A percentile compares a stretch with the other conserved stretches of the same genome.
phyloP scores from a whole-genome alignment of 2,888 invertebrate species.

The Rhamphomyia laevipes region DNA sequence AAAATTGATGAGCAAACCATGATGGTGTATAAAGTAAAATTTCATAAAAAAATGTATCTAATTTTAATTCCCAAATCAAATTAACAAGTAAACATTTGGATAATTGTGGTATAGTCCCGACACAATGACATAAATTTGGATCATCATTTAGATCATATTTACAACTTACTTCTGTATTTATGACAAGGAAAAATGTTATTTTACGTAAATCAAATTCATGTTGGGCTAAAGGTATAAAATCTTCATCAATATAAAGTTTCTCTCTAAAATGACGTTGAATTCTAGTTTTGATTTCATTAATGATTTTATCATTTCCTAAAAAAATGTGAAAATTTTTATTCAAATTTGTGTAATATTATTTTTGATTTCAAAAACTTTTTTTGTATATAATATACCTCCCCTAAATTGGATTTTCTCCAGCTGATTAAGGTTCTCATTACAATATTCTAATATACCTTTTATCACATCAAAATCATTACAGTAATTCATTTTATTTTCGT shows the following conservation, averaged over 20 bases:
- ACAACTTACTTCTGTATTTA: slow-evolving; percentile 26
- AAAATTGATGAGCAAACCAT: slow-evolving; percentile 27
- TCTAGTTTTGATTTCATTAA: slow-evolving; percentile 21
- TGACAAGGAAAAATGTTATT: slow-evolving; percentile 24
- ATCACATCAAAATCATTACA: slow-evolving; percentile 25
- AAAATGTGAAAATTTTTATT: no score
- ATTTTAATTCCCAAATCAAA: slow-evolving; percentile 23
- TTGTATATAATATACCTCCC: no score
- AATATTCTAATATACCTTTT: slow-evolving; percentile 24
- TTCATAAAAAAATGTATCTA: slow-evolving; percentile 26
- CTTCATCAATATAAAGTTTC: slow-evolving; percentile 16
- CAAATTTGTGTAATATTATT: no score
- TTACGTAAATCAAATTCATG: slow-evolving; percentile 20
- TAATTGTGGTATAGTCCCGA: slow-evolving; percentile 24
- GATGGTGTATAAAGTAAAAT: slow-evolving; percentile 23
- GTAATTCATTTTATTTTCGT: slow-evolving; percentile 24
- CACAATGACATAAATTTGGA: slow-evolving; percentile 20
- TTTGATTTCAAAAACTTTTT: no score
- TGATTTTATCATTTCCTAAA: slow-evolving; percentile 24
- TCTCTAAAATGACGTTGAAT: slow-evolving; percentile 18
- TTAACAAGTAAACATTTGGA: slow-evolving; percentile 24
- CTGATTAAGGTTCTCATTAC: slow-evolving; percentile 22
- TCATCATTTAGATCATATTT: slow-evolving; percentile 24
- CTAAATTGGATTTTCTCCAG: slow-evolving; percentile 25
- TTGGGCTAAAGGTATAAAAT: slow-evolving; percentile 13